Conservation (phyloP, 1,140 invertebrate species). For the Ceratina japonica region DNA sequence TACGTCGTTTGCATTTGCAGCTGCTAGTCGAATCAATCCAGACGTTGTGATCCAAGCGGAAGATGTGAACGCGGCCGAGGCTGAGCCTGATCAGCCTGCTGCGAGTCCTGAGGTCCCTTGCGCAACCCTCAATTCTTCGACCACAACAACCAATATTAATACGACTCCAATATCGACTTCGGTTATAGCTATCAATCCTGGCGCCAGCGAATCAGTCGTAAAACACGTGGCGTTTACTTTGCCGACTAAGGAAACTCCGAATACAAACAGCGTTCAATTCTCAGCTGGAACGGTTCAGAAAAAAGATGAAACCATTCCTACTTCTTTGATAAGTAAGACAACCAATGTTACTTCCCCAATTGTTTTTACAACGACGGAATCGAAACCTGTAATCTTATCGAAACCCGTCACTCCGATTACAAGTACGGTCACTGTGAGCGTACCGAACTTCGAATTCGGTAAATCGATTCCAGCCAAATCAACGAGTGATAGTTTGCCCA, state of each 20-base stretch:
- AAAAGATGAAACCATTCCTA: neutral
- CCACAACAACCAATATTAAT: constrained; percentile 72
- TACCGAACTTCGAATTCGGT: neutral
- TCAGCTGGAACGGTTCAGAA: neutral
- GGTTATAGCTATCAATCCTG: constrained; percentile 63
- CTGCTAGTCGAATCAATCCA: constrained; percentile 72
- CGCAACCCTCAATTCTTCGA: constrained; percentile 67
- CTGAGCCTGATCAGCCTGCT: neutral
- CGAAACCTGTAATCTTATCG: neutral
- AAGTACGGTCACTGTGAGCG: neutral
- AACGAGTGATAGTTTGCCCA: neutral
- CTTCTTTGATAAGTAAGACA: neutral
- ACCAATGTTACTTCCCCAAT: neutral
- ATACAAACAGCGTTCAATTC: neutral
- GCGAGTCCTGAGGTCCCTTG: constrained; percentile 32
- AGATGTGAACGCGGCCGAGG: constrained; percentile 57
- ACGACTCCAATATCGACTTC: constrained; percentile 74
- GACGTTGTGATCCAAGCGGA: constrained; percentile 76
- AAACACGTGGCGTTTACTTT: constrained; percentile 71
- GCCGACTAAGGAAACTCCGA: constrained; percentile 24
- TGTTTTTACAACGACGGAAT: neutral
- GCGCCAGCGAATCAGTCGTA: constrained; percentile 42
- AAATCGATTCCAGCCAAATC: neutral
- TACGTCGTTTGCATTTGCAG: constrained; percentile 48
- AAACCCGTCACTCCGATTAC: neutral